These are phyloP conservation scores for Hassar affinis DNA, from an alignment of 2,113 vertebrate genomes.

Conservation along the genomic window DNA sequence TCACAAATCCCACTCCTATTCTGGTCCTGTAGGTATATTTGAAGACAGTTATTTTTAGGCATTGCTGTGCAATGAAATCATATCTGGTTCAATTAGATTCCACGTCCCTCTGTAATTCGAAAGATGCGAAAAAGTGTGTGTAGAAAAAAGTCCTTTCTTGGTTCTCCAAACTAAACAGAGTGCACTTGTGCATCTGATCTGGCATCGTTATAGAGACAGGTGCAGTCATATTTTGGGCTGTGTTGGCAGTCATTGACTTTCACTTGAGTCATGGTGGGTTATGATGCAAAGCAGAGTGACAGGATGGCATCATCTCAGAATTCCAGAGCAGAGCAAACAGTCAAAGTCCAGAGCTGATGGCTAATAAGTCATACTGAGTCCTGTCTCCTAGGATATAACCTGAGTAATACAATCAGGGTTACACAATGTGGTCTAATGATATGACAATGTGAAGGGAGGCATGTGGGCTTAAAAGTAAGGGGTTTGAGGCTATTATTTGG, in stretches of 20 bases:
- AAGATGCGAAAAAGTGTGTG: constrained; percentile 5
- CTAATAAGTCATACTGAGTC: constrained; percentile 42
- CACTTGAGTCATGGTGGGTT: constrained; percentile 44
- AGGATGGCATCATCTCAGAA: constrained; percentile 40
- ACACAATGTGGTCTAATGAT: constrained; percentile 8
- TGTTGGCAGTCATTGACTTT: constrained; percentile 43
- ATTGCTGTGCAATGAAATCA: neutral
- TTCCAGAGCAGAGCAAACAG: constrained; percentile 36
- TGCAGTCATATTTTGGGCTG: constrained; percentile 52
- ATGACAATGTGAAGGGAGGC: neutral
- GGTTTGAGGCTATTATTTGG: neutral
- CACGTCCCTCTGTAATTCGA: constrained; percentile 9
- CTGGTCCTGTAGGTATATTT: constrained; percentile 13
- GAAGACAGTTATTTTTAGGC: constrained; percentile 6
- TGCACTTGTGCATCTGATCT: constrained; percentile 47
- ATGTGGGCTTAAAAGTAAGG: neutral
- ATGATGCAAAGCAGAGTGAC: constrained; percentile 51
- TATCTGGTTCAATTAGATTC: constrained; percentile 15
- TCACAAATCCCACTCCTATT: neutral
- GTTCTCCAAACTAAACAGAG: neutral
- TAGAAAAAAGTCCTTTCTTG: neutral
- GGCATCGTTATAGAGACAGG: constrained; percentile 54
- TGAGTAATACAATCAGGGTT: neutral
- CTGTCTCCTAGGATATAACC: constrained; percentile 11
- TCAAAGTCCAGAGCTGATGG: constrained; percentile 28